Percentiles rank a stretch among this genome's conserved stretches.
phyloP scores from a whole-genome alignment of 2,113 vertebrate species.

The Hyaena hyaena region DNA sequence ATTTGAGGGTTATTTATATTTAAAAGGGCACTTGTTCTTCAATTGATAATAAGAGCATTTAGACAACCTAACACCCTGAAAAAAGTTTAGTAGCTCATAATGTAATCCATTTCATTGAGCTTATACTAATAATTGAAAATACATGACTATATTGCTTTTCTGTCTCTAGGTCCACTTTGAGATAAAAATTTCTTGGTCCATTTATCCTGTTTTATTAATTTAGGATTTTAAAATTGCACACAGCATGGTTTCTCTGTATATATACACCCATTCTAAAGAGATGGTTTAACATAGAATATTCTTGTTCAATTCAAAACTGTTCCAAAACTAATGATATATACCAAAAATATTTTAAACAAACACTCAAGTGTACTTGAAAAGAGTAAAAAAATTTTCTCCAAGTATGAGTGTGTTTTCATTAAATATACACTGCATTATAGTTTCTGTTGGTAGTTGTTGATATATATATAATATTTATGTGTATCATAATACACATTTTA shows the following conservation, averaged over 20 bases:
- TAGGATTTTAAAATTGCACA: background rate
- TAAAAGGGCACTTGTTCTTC: background rate
- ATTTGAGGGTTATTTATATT: background rate
- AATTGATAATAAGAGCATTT: background rate
- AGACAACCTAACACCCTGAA: background rate
- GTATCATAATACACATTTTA: background rate
- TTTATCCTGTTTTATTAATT: conserved; percentile 1
- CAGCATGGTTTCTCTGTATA: background rate
- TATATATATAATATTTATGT: background rate
- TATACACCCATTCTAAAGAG: background rate
- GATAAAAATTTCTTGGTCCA: background rate
- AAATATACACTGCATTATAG: background rate
- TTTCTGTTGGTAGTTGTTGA: background rate
- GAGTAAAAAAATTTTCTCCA: background rate
- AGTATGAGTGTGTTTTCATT: background rate
- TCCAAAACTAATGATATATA: background rate
- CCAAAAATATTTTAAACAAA: background rate
- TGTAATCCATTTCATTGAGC: background rate
- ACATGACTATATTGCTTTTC: background rate
- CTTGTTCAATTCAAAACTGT: background rate
- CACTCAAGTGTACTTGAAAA: background rate
- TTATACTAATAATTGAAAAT: background rate
- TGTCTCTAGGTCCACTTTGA: background rate
- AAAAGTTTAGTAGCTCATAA: background rate
- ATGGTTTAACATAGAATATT: background rate